A percentile compares a stretch with the other conserved stretches of the same genome.
Evolutionary conservation across 2,888 invertebrate species (phyloP).

Genomic region (Drosophila peninsularis): DNA sequence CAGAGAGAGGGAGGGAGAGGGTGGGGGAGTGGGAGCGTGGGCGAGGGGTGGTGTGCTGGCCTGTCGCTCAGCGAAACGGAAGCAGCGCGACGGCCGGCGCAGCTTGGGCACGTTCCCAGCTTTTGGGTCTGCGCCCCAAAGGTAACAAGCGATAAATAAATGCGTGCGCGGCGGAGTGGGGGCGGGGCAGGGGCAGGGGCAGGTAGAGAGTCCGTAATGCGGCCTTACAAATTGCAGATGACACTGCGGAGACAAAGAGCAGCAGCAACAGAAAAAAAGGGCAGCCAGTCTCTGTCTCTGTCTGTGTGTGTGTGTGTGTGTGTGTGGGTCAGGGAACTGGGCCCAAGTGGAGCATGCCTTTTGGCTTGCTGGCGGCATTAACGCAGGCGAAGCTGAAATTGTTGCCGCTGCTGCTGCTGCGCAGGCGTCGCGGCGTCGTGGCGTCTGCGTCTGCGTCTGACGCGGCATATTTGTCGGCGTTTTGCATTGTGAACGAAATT

Average conservation of each 20-base stretch:
- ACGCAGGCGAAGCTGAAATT: constrained; percentile 1
- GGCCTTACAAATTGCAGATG: constrained; percentile 69
- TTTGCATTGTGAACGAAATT: constrained; percentile 59
- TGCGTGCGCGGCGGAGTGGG: constrained; percentile 8
- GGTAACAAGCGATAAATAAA: constrained; percentile 56
- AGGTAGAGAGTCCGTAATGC: constrained; percentile 34
- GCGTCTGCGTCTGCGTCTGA: constrained; percentile 58
- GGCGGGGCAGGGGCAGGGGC: not conserved
- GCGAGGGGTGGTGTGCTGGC: constrained; percentile 10
- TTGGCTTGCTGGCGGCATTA: constrained; percentile 53
- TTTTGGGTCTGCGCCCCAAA: constrained; percentile 27
- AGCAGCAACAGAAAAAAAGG: not conserved
- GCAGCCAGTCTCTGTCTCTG: too few species aligned
- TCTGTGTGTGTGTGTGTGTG: not conserved
- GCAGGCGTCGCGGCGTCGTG: constrained; percentile 62
- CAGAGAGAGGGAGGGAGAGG: not conserved
- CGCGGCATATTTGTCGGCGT: constrained; percentile 58
- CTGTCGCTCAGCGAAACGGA: constrained; percentile 52
- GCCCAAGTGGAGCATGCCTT: constrained; percentile 49
- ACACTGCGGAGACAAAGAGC: constrained; percentile 42
- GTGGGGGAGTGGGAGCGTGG: not conserved
- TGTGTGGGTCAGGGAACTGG: not conserved
- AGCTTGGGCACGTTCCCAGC: constrained; percentile 51
- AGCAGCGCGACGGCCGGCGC: constrained; percentile 30
- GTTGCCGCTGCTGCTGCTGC: constrained; percentile 41